Evolutionary conservation across 2,888 invertebrate genomes (phyloP).

Genomic region (Colostygia pectinataria): DNA sequence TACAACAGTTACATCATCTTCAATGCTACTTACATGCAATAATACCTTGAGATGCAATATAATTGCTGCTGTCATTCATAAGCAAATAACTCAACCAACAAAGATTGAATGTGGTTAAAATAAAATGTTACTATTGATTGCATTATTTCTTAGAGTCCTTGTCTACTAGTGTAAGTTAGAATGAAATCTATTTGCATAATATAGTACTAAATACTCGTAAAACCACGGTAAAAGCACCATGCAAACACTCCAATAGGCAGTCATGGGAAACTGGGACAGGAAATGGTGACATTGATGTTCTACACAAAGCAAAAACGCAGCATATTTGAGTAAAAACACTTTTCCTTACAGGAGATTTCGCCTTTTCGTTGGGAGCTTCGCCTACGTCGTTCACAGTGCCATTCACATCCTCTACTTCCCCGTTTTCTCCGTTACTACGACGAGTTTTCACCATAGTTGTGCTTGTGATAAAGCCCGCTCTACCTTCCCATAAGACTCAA

Average conservation of each 20-base stretch:
- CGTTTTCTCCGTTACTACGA: constrained; percentile 80
- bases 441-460: constrained; percentile 82
- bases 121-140: too few relatives aligned
- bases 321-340: constrained; percentile 47
- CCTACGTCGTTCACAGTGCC: constrained; percentile 74
- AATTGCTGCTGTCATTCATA: too few relatives aligned
- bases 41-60: too few relatives aligned
- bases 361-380: constrained; percentile 79
- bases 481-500: constrained; percentile 60
- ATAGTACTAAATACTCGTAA: constrained; percentile 6
- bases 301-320: constrained; percentile 51
- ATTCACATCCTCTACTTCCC: constrained; percentile 78
- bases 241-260: constrained; percentile 53
- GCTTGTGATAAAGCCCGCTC: constrained; percentile 56
- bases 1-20: too few relatives aligned
- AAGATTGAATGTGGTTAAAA: too few relatives aligned
- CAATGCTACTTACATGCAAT: too few relatives aligned
- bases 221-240: constrained; percentile 54
- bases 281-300: constrained; percentile 53
- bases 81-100: too few relatives aligned
- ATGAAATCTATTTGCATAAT: not conserved
- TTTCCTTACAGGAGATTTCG: constrained; percentile 62
- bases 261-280: constrained; percentile 61
- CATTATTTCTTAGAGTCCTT: too few relatives aligned
- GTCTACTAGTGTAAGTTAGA: not conserved